Conservation (phyloP, 2,113 vertebrate species). For the Ellobius talpinus region DNA sequence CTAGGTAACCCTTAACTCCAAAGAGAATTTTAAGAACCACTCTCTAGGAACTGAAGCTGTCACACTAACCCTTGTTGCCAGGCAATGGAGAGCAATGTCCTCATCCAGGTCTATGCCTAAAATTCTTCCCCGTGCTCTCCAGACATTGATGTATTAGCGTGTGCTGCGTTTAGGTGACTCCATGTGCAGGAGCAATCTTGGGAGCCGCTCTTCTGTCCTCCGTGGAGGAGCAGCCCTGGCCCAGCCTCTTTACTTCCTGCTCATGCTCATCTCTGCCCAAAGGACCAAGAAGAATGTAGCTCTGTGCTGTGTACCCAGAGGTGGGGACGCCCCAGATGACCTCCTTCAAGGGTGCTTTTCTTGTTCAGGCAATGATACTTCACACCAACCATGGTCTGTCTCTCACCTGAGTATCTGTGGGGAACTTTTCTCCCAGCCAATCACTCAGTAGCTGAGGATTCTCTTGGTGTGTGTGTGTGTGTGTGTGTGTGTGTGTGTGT, state of each 20-base stretch:
- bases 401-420: neutral
- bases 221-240: too few species aligned
- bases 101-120: neutral
- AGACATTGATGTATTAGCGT: neutral
- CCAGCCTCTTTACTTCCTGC: neutral
- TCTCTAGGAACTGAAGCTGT: conserved; percentile 55
- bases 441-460: neutral
- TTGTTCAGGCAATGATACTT: neutral
- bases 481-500: neutral
- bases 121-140: neutral
- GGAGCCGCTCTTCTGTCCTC: neutral
- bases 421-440: neutral
- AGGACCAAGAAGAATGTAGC: neutral
- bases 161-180: neutral
- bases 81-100: neutral
- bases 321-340: neutral
- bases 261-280: neutral
- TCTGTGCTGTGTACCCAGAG: too few species aligned
- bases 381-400: conserved; percentile 5
- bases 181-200: rapidly evolving
- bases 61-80: neutral
- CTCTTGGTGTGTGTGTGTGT: neutral
- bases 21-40: neutral
- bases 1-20: neutral
- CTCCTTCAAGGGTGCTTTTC: neutral